Conservation (phyloP, 2,797 vertebrate species). For the Hozukius guyotensis region DNA sequence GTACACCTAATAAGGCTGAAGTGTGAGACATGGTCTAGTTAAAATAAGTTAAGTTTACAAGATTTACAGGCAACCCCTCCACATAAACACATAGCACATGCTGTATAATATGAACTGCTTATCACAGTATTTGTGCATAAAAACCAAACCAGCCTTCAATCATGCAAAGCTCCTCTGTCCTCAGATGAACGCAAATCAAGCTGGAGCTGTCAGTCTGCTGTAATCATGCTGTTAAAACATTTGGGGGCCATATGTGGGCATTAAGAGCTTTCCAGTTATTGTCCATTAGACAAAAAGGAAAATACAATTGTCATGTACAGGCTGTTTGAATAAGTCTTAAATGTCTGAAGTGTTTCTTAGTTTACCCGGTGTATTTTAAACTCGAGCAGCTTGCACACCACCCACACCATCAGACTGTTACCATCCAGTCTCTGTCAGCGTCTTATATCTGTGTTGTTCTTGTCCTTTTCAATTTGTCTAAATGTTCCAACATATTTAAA, state of each 20-base stretch:
- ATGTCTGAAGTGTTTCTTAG: not conserved
- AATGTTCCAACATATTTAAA: constrained; percentile 18
- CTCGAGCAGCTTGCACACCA: not conserved
- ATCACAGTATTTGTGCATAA: not conserved
- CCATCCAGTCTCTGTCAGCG: constrained; percentile 24
- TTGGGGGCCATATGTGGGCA: not conserved
- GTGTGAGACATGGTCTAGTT: not conserved
- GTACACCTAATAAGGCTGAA: not conserved
- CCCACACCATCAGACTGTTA: not conserved
- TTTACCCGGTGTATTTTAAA: not conserved
- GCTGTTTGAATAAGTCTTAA: not conserved
- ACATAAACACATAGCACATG: not conserved
- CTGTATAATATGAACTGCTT: not conserved
- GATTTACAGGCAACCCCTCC: not conserved
- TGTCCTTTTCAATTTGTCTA: not conserved
- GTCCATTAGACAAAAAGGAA: not conserved
- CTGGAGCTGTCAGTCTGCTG: not conserved
- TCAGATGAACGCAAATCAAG: not conserved
- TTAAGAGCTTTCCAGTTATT: not conserved
- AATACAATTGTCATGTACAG: not conserved
- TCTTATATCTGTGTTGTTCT: constrained; percentile 13
- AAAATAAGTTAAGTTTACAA: not conserved
- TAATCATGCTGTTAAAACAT: not conserved
- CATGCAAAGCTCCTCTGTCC: not conserved
- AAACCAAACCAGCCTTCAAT: not conserved